Conservation (phyloP, 2,113 vertebrate genomes). For the Pachycephala philippinensis region DNA sequence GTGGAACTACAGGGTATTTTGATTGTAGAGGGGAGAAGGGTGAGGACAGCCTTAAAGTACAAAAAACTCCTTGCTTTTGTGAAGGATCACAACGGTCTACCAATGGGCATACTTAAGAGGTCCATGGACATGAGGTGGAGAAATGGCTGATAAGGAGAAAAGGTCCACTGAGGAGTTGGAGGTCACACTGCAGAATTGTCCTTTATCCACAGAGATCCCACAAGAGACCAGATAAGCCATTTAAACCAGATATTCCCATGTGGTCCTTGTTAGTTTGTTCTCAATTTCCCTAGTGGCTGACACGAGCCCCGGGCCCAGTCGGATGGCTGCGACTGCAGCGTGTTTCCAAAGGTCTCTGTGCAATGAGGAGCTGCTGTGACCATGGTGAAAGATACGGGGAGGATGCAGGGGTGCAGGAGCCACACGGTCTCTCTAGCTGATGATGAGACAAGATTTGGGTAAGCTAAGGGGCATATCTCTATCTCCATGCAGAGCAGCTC, state of each 20-base stretch:
- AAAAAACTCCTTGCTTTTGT: not conserved
- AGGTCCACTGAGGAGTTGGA: not conserved
- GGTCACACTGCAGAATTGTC: not conserved
- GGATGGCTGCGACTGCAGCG: rapidly evolving
- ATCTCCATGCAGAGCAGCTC: not conserved
- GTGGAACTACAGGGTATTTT: not conserved
- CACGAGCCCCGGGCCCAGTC: rapidly evolving
- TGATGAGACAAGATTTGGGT: not conserved
- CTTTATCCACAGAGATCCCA: not conserved
- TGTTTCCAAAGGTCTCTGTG: not conserved
- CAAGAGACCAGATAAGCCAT: not conserved
- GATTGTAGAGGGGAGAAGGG: not conserved
- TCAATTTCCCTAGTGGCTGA: not conserved
- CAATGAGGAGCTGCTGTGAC: not conserved
- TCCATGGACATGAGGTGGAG: not conserved
- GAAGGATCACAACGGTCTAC: not conserved
- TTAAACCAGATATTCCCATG: not conserved
- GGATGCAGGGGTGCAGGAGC: not conserved
- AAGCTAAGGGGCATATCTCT: not conserved
- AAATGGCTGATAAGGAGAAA: not conserved
- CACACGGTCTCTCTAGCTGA: not conserved
- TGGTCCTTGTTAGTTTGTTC: not conserved
- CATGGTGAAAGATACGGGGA: not conserved
- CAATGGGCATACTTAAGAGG: not conserved
- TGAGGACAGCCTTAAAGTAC: not conserved